A percentile compares a stretch with the other conserved stretches of the same genome.
These are phyloP conservation scores for Teleogryllus occipitalis DNA, from an alignment of 1,140 invertebrate genomes.

Conservation along the genomic window DNA sequence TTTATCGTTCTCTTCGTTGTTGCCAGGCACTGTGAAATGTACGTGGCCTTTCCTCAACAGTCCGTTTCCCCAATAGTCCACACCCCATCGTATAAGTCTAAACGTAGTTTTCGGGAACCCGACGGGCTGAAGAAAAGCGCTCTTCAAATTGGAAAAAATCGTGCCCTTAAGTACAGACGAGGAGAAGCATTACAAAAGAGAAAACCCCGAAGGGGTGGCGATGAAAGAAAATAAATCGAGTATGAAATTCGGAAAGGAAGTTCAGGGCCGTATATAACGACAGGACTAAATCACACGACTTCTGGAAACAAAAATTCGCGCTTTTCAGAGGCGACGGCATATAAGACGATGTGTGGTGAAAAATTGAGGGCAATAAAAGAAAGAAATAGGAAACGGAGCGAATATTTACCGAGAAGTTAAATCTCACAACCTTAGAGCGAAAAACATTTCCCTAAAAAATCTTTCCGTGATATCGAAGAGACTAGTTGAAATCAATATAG, in stretches of 20 bases:
- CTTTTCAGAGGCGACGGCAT: background rate
- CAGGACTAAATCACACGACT: background rate
- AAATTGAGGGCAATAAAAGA: background rate
- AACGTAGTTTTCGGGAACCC: too few species aligned
- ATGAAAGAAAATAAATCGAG: constrained; percentile 1
- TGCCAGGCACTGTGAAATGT: too few species aligned
- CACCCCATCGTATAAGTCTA: too few species aligned
- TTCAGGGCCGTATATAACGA: background rate
- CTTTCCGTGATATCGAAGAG: too few species aligned
- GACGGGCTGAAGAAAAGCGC: background rate
- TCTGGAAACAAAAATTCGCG: background rate
- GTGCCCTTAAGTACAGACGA: background rate
- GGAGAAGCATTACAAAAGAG: background rate
- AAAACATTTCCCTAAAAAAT: too few species aligned
- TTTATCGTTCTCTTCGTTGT: too few species aligned
- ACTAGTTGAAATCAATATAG: too few species aligned
- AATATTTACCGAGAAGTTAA: background rate
- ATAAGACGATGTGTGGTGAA: background rate
- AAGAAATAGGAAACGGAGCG: background rate
- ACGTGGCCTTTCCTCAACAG: too few species aligned
- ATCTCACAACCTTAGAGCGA: too few species aligned
- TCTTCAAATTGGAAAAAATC: background rate
- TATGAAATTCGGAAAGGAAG: background rate
- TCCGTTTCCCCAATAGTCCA: too few species aligned
- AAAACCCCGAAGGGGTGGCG: background rate